Conservation (phyloP, 2,113 vertebrate species). For the Semicossyphus pulcher region DNA sequence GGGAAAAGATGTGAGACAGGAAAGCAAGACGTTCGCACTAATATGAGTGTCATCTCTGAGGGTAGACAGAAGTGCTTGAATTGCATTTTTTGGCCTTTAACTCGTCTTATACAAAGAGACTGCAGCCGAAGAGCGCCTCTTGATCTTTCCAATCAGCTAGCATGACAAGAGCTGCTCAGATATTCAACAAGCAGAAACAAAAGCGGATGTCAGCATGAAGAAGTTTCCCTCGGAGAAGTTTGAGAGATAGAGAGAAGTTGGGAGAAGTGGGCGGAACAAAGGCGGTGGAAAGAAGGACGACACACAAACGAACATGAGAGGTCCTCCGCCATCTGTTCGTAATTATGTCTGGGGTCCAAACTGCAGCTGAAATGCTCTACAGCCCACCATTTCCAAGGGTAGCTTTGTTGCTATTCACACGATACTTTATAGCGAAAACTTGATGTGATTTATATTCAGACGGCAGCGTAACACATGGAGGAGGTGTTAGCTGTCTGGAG, state of each 20-base stretch:
- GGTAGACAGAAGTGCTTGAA: constrained; percentile 72
- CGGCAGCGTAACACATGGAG: background rate
- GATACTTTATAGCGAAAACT: constrained; percentile 10
- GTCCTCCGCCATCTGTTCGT: constrained; percentile 63
- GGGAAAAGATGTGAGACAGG: constrained; percentile 43
- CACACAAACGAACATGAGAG: constrained; percentile 34
- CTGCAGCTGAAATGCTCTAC: constrained; percentile 45
- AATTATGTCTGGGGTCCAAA: constrained; percentile 60
- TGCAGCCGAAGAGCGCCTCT: constrained; percentile 60
- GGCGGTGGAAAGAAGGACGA: constrained; percentile 32
- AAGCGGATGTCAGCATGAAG: constrained; percentile 62
- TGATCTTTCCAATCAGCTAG: constrained; percentile 77
- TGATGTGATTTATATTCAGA: constrained; percentile 24
- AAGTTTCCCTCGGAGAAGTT: constrained; percentile 65
- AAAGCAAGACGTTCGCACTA: constrained; percentile 61
- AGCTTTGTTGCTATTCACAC: constrained; percentile 5
- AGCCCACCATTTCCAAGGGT: constrained; percentile 34
- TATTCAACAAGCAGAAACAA: constrained; percentile 75
- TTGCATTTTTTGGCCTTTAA: constrained; percentile 74
- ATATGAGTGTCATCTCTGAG: constrained; percentile 69
- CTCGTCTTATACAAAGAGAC: constrained; percentile 61
- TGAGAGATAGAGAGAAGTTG: constrained; percentile 51
- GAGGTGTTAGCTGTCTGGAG: constrained; percentile 16
- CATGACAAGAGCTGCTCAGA: constrained; percentile 71
- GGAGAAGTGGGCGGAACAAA: constrained; percentile 53